phyloP scores from a whole-genome alignment of 2,888 invertebrate species.

The Cephus pulcher region DNA sequence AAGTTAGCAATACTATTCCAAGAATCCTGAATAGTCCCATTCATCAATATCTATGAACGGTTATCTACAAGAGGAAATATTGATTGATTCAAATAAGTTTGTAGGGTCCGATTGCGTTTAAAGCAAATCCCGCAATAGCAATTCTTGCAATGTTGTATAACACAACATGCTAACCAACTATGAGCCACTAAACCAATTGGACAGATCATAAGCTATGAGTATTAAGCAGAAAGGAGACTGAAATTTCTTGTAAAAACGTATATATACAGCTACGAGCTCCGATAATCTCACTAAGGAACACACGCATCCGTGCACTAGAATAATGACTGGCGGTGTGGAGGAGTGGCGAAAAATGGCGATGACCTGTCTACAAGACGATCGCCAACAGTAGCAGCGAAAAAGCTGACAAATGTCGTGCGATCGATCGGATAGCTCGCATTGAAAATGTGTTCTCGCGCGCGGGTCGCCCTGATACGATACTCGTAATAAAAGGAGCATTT shows the following conservation, averaged over 20 bases:
- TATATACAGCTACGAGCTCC: not conserved
- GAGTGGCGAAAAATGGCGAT: slow-evolving; percentile 43
- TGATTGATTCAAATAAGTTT: not conserved
- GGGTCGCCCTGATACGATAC: slow-evolving; percentile 31
- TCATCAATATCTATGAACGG: not conserved
- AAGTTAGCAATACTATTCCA: not conserved
- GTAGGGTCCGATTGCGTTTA: not conserved
- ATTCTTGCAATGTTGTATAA: not conserved
- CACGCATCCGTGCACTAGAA: not conserved
- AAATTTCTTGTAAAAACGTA: not conserved
- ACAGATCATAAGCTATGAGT: not conserved
- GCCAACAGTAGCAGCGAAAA: slow-evolving; percentile 29
- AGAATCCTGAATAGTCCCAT: not conserved
- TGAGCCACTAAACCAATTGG: not conserved
- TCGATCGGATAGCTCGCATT: slow-evolving; percentile 31
- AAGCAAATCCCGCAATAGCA: not conserved
- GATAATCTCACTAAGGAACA: not conserved
- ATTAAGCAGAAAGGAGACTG: not conserved
- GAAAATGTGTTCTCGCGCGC: slow-evolving; percentile 37
- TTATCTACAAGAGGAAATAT: not conserved
- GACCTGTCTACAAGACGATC: slow-evolving; percentile 31
- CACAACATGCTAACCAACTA: not conserved
- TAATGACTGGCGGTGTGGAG: not conserved
- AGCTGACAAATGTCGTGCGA: slow-evolving; percentile 41
- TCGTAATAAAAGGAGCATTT: slow-evolving; percentile 32